Base-by-base conservation (phyloP, 64 coral and sea anemone genomes). In the Montipora foliosa region DNA sequence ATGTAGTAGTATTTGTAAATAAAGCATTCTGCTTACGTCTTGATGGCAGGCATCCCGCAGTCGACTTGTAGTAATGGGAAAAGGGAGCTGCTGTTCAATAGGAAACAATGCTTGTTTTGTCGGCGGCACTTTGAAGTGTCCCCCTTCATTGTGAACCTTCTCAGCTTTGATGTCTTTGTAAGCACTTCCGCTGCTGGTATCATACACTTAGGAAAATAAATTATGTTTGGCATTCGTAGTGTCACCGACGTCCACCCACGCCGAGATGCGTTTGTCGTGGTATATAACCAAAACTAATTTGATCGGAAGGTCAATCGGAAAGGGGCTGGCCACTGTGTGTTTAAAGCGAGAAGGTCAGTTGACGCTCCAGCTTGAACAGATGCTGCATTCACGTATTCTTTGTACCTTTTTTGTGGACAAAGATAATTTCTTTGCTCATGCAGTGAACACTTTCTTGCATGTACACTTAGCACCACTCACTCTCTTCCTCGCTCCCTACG, bases 91-190 rank as follows among this genome's bases (percentile, higher is more conserved):
- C 29, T 17, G 10, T 17, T 73, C 25, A 3, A 59, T 11, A 37
- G 29, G 29, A 59, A 21, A 25, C 48, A 79, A 9, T 55, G 5
- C 29, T 84, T 84, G 60, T 84, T 67, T 68, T 84, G 81, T 59
- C 59, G 58, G 81, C 59, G 37, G 79, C 79, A 10, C 50, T 19
- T 58, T 58, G 49, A 24, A 58, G 25, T 47, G 0, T 10, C 37
- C 81, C 60, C 37, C 29, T 37, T 37, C 29, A 37, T 37, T 14
- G 5, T 47, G 66, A 8, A 67, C 37, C 60, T 66, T 24, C 78
- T 15, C 47, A 1, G 47, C 61, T 37, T 66, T 17, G 15, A 66
- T 12, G 9, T 44, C 4, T 44, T 76, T 76, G 37, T 44, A 76
- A 76, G 29, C 29, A 8, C 8, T 44, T 24, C n/a, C 29, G 29